Base-by-base conservation (phyloP, 1,140 invertebrate species). In the Caenorhabditis latens region DNA sequence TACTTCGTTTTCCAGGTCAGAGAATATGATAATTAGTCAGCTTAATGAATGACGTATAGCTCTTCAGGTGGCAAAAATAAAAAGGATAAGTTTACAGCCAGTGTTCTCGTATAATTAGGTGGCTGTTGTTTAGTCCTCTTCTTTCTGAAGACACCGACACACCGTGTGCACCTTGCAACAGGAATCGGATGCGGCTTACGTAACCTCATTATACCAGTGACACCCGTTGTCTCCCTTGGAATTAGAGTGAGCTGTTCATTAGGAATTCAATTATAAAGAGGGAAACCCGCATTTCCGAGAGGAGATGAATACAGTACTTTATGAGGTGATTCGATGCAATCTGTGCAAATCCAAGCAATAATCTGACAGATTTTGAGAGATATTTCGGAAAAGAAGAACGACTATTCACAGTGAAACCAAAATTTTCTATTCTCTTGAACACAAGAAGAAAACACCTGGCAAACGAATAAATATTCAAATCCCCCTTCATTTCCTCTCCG, bases 381-480 rank as follows among this genome's bases (percentile, higher is more conserved):
- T 1, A 32, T 32, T 32, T 32, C 2, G 2, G 32, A 32, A 32
- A 32, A 32, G 32, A 32, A 32, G 32, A 32, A 32, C 1, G 32
- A 32, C 32, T 32, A 32, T 32, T 32, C 2, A 32, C 32, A 32
- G 2, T 32, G 32, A 32, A 32, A 32, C 32, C 32, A 32, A 32
- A 32, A 32, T 32, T 2, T 32, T 32, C 32, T 32, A 32, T 32
- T 32, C 32, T 32, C 32, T 32, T 32, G 32, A 32, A 32, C 32
- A 32, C 32, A 32, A 32, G 32, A 79, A 11, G 46, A 79, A 79
- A 79, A 79, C 71, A 79, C 46, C 71, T 79, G 71, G 71, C 40
- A 79, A 79, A 71, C 67, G 21, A 79, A 50, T 79, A 50, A 79
- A 79, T 50, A 79, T 79, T 79, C 71, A 79, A 79, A 79, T 50